A percentile compares a stretch with the other conserved stretches of the same genome.
Evolutionary conservation across 1,140 invertebrate species (phyloP).

Genomic region (Drosophila sechellia): DNA sequence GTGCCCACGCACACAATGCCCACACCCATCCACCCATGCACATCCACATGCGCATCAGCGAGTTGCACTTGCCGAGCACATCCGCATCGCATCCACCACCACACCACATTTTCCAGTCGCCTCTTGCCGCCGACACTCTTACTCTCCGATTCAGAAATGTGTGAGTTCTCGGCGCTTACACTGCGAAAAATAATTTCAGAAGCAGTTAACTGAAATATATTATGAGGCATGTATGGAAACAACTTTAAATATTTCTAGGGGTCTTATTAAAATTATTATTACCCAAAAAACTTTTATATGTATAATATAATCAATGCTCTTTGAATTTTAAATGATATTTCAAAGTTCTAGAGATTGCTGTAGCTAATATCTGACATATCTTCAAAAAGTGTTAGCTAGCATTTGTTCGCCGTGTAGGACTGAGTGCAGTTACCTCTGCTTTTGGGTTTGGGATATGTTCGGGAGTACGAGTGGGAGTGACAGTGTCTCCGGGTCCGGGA

Average conservation of each 20-base stretch:
- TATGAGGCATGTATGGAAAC: too few species aligned
- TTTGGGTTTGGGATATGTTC: constrained; percentile 1
- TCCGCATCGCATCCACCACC: constrained; percentile 1
- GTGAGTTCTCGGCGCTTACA: constrained; percentile 58
- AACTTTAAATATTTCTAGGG: too few species aligned
- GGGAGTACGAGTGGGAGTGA: not conserved
- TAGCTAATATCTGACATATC: too few species aligned
- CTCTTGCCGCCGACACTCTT: constrained; percentile 32
- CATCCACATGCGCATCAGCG: constrained; percentile 34
- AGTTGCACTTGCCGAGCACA: constrained; percentile 47
- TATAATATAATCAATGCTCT: too few species aligned
- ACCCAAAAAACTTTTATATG: too few species aligned
- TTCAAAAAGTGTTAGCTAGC: too few species aligned
- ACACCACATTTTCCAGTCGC: not conserved
- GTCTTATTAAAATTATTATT: too few species aligned
- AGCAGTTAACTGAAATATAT: too few species aligned
- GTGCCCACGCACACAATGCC: constrained; percentile 12
- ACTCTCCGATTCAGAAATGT: constrained; percentile 39
- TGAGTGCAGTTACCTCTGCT: constrained; percentile 72
- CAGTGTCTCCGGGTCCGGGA: not conserved
- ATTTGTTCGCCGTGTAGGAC: not conserved
- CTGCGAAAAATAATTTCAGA: not conserved
- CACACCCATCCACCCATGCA: constrained; percentile 6
- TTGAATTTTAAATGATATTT: too few species aligned
- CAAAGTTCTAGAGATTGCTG: too few species aligned